Base-by-base conservation (phyloP, 1,140 invertebrate species). In the Eubasilissa regina region DNA sequence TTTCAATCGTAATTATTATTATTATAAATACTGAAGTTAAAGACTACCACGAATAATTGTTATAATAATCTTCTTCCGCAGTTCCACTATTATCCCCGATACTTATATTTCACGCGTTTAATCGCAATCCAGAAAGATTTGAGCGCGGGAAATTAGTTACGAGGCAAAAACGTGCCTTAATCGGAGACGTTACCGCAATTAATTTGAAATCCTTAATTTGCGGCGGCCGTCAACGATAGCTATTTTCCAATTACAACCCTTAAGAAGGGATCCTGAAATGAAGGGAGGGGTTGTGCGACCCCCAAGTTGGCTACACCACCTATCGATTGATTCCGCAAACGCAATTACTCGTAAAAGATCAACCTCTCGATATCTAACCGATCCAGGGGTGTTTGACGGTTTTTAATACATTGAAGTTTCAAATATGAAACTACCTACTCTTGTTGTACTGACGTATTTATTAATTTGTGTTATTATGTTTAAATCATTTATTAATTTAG, bases 181-280 rank as follows among this genome's bases (percentile, higher is more conserved):
- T 64, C 56, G 45, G 45, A 74, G 45, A 73, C 77, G 56, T 73
- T 25, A 51, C 77, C 56, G 78, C 64, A 79, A 79, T 79, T 80
- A 80, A 80, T 76, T 80, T 76, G 64, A 76, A 72, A 80, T 80
- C 79, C 79, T 74, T 80, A 80, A 80, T 80, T 80, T 80, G 79
- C 43, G 53, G 79, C 73, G 51, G 74, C 53, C 79, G 79, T 55
- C 79, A 70, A 48, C 66, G 66, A 70, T 70, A 48, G 66, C 45
- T 70, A 62, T 44, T 80, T 76, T 72, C 79, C 73, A 80, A 76
- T 80, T 76, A 76, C 74, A 25, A 17, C 51, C 73, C 21, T 55
- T 75, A 77, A 70, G 66, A 19, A 60, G 66, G 43, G 19, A 35
- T 21, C 60, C 66, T 43, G 60, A n/a, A 21, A 35, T 19, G 1